Evolutionary conservation across 2,888 invertebrate genomes (phyloP), one percentile per base, ranked within the genome.

Genomic region (Sialis fuliginosa): DNA sequence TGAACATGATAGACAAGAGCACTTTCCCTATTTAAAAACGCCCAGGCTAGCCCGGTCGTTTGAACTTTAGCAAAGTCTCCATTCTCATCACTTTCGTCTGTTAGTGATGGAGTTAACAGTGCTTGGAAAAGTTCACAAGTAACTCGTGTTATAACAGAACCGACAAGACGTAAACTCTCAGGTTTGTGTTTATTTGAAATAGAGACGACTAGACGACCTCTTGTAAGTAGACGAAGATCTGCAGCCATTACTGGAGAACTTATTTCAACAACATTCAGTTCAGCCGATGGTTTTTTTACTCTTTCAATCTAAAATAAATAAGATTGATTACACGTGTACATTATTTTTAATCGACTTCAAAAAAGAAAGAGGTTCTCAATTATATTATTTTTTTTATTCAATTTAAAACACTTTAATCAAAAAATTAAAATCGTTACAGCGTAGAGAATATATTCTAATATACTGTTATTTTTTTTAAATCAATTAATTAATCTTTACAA

Each of bases 91-190:
- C 52, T 46, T 31, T 58, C 57, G 34, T 54, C 57, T 48, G 49
- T 68, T 63, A 58, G 73, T 67, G 62, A 60, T 9, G 75, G 71
- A 1, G 78, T 65, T 39, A 85, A 59, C 1, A 81, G 70, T 0
- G 83, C 75, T 58, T 88, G 85, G 61, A 83, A 87, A 47, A 88
- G 68, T 62, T 89, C 88, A 57, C 89, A 89, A 0, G 81, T 77
- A 0, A 80, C 78, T 54, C 83, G 74, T 9, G 86, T 81, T 30
- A 80, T 70, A 2, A 89, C 79, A 44, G 68, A 67, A 0, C 90
- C 90, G 13, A 74, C 74, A 43, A 90, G 70, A 51, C 73, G 70
- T 41, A 83, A 62, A 43, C 69, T 67, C 37, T 75, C 72, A 0
- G 81, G 77, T 52, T 78, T 74, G 32, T 73, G 75, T 31, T 77